These are phyloP conservation scores for Phalacrocorax aristotelis DNA, from an alignment of 2,113 vertebrate species.

Conservation along the genomic window DNA sequence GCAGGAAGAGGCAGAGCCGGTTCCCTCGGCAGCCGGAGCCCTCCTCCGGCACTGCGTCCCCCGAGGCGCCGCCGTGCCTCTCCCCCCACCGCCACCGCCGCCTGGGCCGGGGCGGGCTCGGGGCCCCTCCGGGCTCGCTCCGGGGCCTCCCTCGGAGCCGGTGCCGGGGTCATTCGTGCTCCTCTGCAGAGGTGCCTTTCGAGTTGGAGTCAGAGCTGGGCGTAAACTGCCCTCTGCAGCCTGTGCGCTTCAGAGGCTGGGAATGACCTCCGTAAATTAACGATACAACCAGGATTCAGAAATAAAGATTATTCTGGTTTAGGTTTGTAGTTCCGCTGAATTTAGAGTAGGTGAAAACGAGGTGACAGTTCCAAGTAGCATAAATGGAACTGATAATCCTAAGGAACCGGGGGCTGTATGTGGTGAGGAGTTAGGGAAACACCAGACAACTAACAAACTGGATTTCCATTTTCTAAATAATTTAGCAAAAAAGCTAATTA, in stretches of 20 bases:
- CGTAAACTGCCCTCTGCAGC: neutral
- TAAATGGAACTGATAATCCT: neutral
- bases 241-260: neutral
- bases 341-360: neutral
- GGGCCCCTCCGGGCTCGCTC: too few species aligned
- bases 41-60: too few species aligned
- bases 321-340: neutral
- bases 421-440: neutral
- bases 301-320: neutral
- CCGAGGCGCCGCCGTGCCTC: too few species aligned
- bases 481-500: neutral
- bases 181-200: neutral
- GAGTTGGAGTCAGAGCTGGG: fast-evolving
- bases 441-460: neutral
- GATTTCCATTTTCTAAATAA: neutral
- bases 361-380: neutral
- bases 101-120: neutral
- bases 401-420: neutral
- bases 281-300: neutral
- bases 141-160: too few species aligned
- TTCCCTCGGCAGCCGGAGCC: too few species aligned
- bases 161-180: fast-evolving
- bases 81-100: too few species aligned
- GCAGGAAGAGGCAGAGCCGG: too few species aligned
- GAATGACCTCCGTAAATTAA: neutral